Evolutionary conservation across 2,113 vertebrate species (phyloP), one percentile per base, ranked within the genome.

Genomic region (Pollimyrus isidori): DNA sequence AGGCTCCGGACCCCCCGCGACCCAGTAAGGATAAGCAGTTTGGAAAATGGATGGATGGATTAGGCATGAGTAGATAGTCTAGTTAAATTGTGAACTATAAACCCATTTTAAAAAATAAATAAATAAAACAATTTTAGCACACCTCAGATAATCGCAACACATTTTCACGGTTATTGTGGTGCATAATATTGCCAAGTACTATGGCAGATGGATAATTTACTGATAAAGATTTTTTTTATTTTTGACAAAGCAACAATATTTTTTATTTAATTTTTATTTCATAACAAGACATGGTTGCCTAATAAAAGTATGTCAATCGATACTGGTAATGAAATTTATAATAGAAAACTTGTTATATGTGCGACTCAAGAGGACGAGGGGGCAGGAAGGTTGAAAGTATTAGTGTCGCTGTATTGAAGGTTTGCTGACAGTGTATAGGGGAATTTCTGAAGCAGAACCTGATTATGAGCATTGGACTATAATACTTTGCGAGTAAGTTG

Each of bases 11-110:
- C n/a, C n/a, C n/a, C n/a, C n/a, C n/a, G n/a, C n/a, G n/a, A n/a
- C n/a, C n/a, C n/a, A n/a, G n/a, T n/a, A n/a, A n/a, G n/a, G n/a
- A n/a, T n/a, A n/a, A n/a, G n/a, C n/a, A n/a, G n/a, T n/a, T n/a
- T n/a, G n/a, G n/a, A n/a, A n/a, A n/a, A n/a, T n/a, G n/a, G n/a
- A n/a, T n/a, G n/a, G n/a, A n/a, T n/a, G n/a, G n/a, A 92, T 91
- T 89, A 62, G 89, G 89, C 87, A 84, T 88, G 45, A n/a, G 76
- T 88, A 92, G 80, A 89, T 76, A 86, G 85, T 13, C 92, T 92
- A n/a, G 83, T 85, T 49, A 39, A 50, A 85, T 92, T 92, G 92
- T 93, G 92, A 90, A 93, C 92, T 93, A 94, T 91, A 94, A 94
- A 93, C 92, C 88, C 19, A 42, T 56, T 56, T 21, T 2, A 1